Conservation (phyloP, 2,888 invertebrate species). For the Sminthurinus aureus region DNA sequence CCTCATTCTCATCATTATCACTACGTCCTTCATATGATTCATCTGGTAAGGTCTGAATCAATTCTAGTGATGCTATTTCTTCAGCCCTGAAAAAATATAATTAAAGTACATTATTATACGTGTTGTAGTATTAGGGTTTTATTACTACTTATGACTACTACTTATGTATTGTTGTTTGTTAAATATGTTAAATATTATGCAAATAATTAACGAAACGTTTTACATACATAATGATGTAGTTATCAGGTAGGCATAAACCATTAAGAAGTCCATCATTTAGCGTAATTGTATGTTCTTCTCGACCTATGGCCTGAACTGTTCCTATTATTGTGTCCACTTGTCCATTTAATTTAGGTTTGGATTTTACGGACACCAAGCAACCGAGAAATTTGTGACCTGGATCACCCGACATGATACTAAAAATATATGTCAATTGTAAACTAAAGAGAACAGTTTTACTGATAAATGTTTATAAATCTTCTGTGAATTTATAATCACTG, state of each 20-base stretch:
- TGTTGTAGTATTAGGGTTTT: no score
- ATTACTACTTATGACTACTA: not conserved
- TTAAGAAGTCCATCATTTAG: constrained; percentile 56
- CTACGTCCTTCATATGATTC: not conserved
- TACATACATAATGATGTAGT: constrained; percentile 50
- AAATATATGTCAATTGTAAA: no score
- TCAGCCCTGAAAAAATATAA: constrained; percentile 40
- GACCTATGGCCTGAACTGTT: constrained; percentile 52
- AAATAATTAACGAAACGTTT: not conserved
- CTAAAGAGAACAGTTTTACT: no score
- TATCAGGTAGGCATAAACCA: constrained; percentile 51
- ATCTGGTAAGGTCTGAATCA: constrained; percentile 19
- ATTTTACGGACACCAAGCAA: constrained; percentile 54
- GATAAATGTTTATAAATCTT: no score
- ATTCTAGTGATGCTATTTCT: constrained; percentile 52
- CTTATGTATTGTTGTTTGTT: not conserved
- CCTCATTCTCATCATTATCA: not conserved
- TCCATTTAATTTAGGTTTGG: constrained; percentile 46
- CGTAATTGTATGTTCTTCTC: constrained; percentile 49
- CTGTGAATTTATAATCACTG: no score
- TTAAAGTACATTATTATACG: not conserved
- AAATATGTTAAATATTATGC: not conserved
- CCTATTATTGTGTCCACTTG: constrained; percentile 52
- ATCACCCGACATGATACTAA: not conserved
- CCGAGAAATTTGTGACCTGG: constrained; percentile 56